Percentiles rank a stretch among this genome's conserved stretches.
phyloP scores from a whole-genome alignment of 1,140 invertebrate species.

The Heliconius melpomene region DNA sequence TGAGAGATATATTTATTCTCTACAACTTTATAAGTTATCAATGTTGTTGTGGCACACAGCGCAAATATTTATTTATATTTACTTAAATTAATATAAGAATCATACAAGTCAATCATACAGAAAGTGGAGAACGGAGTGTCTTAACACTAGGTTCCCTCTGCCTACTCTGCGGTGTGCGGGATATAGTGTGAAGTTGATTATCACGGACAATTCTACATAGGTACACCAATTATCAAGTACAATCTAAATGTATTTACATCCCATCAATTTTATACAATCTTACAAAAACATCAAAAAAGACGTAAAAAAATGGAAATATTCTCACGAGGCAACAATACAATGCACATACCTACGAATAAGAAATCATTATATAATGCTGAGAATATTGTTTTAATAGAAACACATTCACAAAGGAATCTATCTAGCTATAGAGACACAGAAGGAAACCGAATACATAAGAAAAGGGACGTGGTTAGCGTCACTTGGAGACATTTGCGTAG shows the following conservation, averaged over 20 bases:
- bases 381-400: conserved; percentile 12
- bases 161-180: too few relatives aligned
- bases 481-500: background rate
- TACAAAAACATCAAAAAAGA: background rate
- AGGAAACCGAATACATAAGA: background rate
- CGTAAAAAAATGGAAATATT: background rate
- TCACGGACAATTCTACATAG: background rate
- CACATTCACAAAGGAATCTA: conserved; percentile 3
- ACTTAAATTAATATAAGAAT: too few relatives aligned
- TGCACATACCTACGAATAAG: background rate
- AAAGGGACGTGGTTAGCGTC: background rate
- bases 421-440: background rate
- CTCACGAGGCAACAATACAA: background rate
- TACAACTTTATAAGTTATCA: too few relatives aligned
- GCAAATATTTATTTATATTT: too few relatives aligned
- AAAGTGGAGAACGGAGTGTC: too few relatives aligned
- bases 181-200: background rate
- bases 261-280: background rate
- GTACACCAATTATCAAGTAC: background rate
- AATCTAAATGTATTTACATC: background rate
- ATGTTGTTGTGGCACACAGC: too few relatives aligned
- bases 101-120: too few relatives aligned
- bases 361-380: background rate
- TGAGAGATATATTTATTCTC: too few relatives aligned
- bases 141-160: too few relatives aligned